Percentiles rank a stretch among this genome's conserved stretches.
These are phyloP conservation scores for Silurus glanis DNA, from an alignment of 2,113 vertebrate species.

Conservation along the genomic window DNA sequence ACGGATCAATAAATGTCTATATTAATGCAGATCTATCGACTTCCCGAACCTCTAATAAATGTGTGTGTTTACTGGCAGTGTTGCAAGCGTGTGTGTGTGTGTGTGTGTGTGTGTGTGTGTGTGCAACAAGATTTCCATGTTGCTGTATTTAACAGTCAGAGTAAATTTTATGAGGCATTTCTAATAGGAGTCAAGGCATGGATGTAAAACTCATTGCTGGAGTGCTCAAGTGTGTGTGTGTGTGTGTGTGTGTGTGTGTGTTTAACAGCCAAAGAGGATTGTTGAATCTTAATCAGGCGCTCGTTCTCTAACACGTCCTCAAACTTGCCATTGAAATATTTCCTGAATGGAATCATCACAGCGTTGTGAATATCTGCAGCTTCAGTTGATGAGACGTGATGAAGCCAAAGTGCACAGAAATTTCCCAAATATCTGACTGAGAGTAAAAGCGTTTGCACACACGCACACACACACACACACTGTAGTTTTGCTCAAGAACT, in stretches of 20 bases:
- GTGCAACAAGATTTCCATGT: neutral
- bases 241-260: neutral
- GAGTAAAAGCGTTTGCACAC: too few species aligned
- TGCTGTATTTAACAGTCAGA: constrained; percentile 43
- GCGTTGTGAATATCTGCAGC: neutral
- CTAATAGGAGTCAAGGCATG: constrained; percentile 34
- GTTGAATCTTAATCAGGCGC: constrained; percentile 28
- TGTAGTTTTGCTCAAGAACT: neutral
- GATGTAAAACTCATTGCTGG: constrained; percentile 31
- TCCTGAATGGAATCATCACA: neutral
- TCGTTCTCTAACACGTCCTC: neutral
- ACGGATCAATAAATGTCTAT: too few species aligned
- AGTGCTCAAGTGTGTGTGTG: constrained; percentile 7
- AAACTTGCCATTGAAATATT: neutral
- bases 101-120: constrained; percentile 6
- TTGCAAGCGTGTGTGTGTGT: neutral
- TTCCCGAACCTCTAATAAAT: too few species aligned
- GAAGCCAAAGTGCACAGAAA: neutral
- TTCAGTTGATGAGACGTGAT: neutral
- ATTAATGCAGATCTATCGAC: too few species aligned
- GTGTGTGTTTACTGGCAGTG: neutral
- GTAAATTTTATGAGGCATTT: constrained; percentile 46
- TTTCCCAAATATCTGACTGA: too few species aligned
- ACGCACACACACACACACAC: neutral
- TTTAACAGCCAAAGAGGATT: constrained; percentile 31